Evolutionary conservation across 2,888 invertebrate genomes (phyloP), one percentile per base, ranked within the genome.

Genomic region (Eulithis testata): DNA sequence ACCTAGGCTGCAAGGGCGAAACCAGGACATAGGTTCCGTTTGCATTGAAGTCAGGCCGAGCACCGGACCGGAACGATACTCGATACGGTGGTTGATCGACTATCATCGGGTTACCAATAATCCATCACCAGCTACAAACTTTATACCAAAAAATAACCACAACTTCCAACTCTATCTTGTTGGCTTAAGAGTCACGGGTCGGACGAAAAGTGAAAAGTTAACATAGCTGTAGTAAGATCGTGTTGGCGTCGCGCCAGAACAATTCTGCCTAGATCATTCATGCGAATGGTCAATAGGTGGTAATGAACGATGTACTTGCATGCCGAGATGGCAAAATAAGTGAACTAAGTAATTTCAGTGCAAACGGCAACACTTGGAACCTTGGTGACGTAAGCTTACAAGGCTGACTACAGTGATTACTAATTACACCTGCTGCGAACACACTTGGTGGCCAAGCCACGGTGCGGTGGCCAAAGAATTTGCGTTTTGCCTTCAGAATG

Each of bases 21-120:
- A 84, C 74, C 83, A 82, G 85, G 84, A 84, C 80, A 77, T 80
- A 81, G 76, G 83, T 78, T 86, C 82, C 79, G 82, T 85, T 86
- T 82, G 83, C 85, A 82, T 73, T 73, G 76, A 65, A 79, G 78
- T 71, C 79, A 77, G 80, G 79, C 79, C 80, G 76, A 76, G 40
- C 83, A 79, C 72, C 75, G 82, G 79, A 82, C 83, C 87, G 86
- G 85, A 88, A 89, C 89, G 89, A 77, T 72, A 86, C 80, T 77
- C 80, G 91, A 89, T 83, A 88, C 86, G 86, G 81, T 81, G 73
- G 80, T 74, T 81, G 85, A 82, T 82, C 83, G 77, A 69, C 75
- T 72, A 73, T 87, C 86, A 82, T 89, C 87, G 71, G 76, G 82
- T 89, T 88, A 85, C 88, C 72, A 63, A 64, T 65, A 57, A 77